These are phyloP conservation scores for Noturus placidus DNA, from an alignment of 2,113 vertebrate genomes.

Conservation along the genomic window DNA sequence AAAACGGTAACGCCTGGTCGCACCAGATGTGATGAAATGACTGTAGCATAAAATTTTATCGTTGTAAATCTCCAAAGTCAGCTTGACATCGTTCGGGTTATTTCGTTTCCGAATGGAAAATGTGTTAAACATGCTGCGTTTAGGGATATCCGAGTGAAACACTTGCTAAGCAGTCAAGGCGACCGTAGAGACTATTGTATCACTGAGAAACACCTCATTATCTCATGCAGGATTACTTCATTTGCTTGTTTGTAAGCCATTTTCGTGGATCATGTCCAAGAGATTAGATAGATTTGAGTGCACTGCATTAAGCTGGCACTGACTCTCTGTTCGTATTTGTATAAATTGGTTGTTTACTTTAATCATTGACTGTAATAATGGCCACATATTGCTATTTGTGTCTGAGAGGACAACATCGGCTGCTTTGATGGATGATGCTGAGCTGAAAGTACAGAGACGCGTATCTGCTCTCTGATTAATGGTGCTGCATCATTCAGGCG, in stretches of 20 bases:
- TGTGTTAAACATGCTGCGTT: not conserved
- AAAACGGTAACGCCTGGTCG: not conserved
- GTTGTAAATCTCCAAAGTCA: not conserved
- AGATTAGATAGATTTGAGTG: not conserved
- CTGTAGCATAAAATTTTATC: not conserved
- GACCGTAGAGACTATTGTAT: not conserved
- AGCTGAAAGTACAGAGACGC: not conserved
- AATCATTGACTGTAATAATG: constrained; percentile 37
- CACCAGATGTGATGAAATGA: not conserved
- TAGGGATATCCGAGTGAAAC: not conserved
- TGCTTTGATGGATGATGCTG: constrained; percentile 23
- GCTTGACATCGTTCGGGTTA: not conserved
- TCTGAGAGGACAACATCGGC: constrained; percentile 18
- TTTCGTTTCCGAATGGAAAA: not conserved
- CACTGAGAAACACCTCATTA: not conserved
- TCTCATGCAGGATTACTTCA: not conserved
- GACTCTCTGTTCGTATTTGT: constrained; percentile 16
- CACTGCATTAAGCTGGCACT: constrained; percentile 21
- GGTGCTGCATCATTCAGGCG: constrained; percentile 9
- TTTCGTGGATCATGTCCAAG: not conserved
- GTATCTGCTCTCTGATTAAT: constrained; percentile 18
- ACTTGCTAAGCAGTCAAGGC: not conserved
- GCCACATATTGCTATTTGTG: constrained; percentile 18
- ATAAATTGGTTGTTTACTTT: constrained; percentile 32
- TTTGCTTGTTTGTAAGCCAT: not conserved